phyloP scores from a whole-genome alignment of 2,113 vertebrate species.

The Motacilla tschutschensis region DNA sequence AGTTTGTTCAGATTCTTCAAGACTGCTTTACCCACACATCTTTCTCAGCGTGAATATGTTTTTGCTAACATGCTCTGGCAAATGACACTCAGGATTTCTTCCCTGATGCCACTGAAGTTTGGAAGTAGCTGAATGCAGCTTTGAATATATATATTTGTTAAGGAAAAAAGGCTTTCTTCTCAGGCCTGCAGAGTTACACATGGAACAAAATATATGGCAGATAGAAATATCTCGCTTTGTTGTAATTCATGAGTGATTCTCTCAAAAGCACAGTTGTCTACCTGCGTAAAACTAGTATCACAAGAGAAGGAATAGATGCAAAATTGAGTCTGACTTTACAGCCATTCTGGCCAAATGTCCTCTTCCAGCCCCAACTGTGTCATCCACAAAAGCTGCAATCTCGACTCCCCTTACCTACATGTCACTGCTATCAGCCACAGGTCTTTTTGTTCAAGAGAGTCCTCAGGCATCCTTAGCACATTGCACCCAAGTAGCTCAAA shows the following conservation, averaged over 20 bases:
- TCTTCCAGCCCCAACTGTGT: neutral
- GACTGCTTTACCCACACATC: rapidly evolving
- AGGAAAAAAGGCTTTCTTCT: neutral
- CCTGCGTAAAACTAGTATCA: neutral
- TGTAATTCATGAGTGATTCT: neutral
- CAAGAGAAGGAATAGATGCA: neutral
- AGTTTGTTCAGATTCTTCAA: neutral
- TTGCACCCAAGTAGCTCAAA: neutral
- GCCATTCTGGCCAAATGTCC: neutral
- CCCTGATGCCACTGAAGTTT: neutral
- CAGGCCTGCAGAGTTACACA: neutral
- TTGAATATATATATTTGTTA: neutral
- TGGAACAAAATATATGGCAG: neutral
- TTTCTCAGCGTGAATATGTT: neutral
- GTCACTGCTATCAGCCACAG: neutral
- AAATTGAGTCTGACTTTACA: neutral
- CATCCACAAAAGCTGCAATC: neutral
- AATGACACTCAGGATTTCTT: neutral
- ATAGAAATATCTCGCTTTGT: neutral
- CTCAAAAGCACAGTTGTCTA: neutral
- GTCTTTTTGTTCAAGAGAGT: neutral
- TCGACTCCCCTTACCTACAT: neutral
- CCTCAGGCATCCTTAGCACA: neutral
- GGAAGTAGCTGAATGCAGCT: neutral
- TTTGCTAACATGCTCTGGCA: neutral